phyloP scores from a whole-genome alignment of 2,888 invertebrate genomes.

The Plagiodera versicolora region DNA sequence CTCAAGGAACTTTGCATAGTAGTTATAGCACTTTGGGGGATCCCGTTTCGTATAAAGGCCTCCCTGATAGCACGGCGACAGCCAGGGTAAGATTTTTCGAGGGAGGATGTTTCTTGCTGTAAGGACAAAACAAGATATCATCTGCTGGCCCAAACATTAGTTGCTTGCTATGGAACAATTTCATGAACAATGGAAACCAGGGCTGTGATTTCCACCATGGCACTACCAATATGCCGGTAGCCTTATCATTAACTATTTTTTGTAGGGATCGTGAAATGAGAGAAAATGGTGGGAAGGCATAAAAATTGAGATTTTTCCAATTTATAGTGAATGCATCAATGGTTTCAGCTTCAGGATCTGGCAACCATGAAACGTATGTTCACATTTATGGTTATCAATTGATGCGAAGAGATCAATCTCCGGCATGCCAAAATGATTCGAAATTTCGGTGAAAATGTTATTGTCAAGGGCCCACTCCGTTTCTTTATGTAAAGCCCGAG shows the following conservation, averaged over 20 bases:
- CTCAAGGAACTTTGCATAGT: background rate
- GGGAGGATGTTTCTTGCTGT: constrained; percentile 11
- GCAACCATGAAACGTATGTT: constrained; percentile 34
- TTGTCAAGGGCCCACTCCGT: too few species aligned
- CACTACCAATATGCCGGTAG: constrained; percentile 39
- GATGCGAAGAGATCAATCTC: constrained; percentile 23
- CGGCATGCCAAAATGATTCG: constrained; percentile 3
- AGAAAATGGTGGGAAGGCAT: constrained; percentile 42
- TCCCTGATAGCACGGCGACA: constrained; percentile 11
- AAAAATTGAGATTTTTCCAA: constrained; percentile 29
- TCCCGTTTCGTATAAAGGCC: constrained; percentile 9
- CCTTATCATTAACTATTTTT: constrained; percentile 39
- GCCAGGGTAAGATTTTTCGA: constrained; percentile 19
- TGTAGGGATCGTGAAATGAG: constrained; percentile 34
- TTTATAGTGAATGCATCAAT: constrained; percentile 39
- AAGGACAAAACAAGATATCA: constrained; percentile 17
- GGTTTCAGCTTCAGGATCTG: constrained; percentile 30
- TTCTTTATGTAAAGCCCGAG: too few species aligned
- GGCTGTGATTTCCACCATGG: constrained; percentile 39
- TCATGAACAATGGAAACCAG: constrained; percentile 33
- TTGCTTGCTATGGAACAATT: background rate
- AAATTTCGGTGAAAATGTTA: background rate
- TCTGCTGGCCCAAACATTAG: constrained; percentile 8
- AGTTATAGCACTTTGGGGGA: constrained; percentile 3
- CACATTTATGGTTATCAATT: constrained; percentile 13